Evolutionary conservation across 2,113 vertebrate species (phyloP), one percentile per base, ranked within the genome.

Genomic region (Psilopsiagon aymara): DNA sequence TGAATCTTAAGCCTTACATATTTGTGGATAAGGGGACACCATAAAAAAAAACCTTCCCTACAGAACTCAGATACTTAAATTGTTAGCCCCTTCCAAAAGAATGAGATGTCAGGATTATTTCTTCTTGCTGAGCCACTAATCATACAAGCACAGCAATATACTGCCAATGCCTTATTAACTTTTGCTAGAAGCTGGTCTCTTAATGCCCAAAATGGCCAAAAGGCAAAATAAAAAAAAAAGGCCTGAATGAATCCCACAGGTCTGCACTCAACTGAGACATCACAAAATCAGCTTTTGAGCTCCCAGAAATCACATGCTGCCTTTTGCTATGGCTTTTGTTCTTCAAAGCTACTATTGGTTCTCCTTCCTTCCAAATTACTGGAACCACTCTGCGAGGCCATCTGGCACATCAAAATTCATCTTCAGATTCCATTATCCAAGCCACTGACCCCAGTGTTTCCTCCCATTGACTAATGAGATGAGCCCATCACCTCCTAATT

Each of bases 361-460:
- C 66, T 83, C n/a, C 35, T 91, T 81, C 80, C n/a, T 85, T 73
- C 77, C 77, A 91, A 28, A 82, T 88, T 62, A 84, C 83, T 29
- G 74, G 69, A 82, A 41, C 31, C 28, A 49, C 62, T 60, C 25
- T 17, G 77, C 74, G 57, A 94, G 57, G 59, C 81, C 96, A 97
- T 79, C 90, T 96, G 83, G 88, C 77, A 82, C 77, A 95, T 53
- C 69, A 94, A 84, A 96, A 92, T 92, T 75, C 57, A 81, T 84
- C 80, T 91, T 75, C 52, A 86, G 77, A 79, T 93, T 91, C 75
- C 10, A 9, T 91, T 94, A 91, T 88, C 77, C 83, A 89, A 6
- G 62, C 62, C 88, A 64, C 33, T 93, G 76, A 80, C 62, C 77
- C 62, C 80, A 82, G 15, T 76, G 80, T 79, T 81, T 89, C 53